A percentile compares a stretch with the other conserved stretches of the same genome.
These are phyloP conservation scores for Psix sp. DNA, from an alignment of 1,140 invertebrate genomes.

Conservation along the genomic window DNA sequence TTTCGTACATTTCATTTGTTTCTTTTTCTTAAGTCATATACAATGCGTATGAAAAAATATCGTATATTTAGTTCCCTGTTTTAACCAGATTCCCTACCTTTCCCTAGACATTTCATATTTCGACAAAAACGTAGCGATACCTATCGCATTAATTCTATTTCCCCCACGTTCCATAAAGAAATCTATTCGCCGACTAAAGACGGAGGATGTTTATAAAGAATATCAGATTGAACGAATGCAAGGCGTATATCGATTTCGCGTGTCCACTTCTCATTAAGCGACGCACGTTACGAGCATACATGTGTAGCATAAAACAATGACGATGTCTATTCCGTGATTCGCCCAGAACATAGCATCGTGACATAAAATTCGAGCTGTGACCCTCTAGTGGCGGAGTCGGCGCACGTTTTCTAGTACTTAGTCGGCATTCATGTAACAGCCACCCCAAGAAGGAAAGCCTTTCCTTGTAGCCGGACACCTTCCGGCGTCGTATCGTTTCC, in stretches of 20 bases:
- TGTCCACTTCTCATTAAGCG: slow-evolving; percentile 69
- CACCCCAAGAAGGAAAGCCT: slow-evolving; percentile 65
- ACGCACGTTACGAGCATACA: slow-evolving; percentile 68
- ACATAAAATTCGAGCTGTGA: slow-evolving; percentile 56
- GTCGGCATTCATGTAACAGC: slow-evolving; percentile 42
- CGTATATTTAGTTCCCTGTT: no score
- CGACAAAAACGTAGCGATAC: no score
- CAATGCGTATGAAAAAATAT: no score
- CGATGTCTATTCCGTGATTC: slow-evolving; percentile 53
- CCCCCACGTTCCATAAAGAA: no score
- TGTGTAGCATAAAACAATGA: slow-evolving; percentile 64
- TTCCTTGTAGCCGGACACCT: slow-evolving; percentile 73
- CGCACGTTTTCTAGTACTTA: slow-evolving; percentile 43
- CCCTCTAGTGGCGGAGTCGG: slow-evolving; percentile 33
- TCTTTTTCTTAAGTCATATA: no score
- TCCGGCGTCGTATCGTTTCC: slow-evolving; percentile 74
- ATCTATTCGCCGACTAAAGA: background rate
- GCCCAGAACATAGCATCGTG: slow-evolving; percentile 40
- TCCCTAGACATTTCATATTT: no score
- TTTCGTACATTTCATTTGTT: no score
- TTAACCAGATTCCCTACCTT: no score
- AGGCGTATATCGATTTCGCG: slow-evolving; percentile 70
- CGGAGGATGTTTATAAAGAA: slow-evolving; percentile 44
- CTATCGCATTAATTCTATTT: no score
- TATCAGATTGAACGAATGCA: slow-evolving; percentile 51